Evolutionary conservation across 2,113 vertebrate species (phyloP), one percentile per base, ranked within the genome.

Genomic region (Prinia subflava): DNA sequence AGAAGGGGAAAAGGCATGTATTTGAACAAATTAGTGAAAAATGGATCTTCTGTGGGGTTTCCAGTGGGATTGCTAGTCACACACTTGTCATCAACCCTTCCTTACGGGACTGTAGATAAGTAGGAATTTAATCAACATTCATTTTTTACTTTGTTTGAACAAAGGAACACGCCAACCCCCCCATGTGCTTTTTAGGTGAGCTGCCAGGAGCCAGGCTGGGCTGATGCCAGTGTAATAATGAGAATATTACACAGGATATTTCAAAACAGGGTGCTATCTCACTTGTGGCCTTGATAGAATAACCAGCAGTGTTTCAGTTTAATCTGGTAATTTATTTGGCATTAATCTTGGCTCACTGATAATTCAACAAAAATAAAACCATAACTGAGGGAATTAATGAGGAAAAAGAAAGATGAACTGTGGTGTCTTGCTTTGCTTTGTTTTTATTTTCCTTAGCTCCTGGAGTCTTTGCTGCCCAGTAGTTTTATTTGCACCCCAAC

Each of bases 121-220:
- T 7, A 60, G 20, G 16, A 42, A 27, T 60, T 81, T 18, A 67
- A 46, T 62, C 14, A 47, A 7, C 0, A 5, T 2, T 4, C 35
- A 5, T 5, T 59, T 56, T 63, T 50, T 14, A 57, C 12, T 89
- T n/a, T 33, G 15, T 30, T 70, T 44, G 14, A 35, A 33, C 1
- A 49, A 42, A 47, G n/a, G 6, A 13, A 5, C 5, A 6, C 21
- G 25, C 9, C 28, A 33, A 31, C 3, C 3, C 4, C 3, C 0
- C 11, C 27, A 13, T 3, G 13, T 6, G 24, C 37, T 27, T 57
- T 49, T 71, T 4, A 37, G 33, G 13, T 41, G 49, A 37, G 15
- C 35, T 46, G 22, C 39, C 44, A 59, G 62, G 31, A n/a, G 31
- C 68, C 1, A 2, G 55, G 9, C n/a, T 35, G 37, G 33, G 56